phyloP scores from a whole-genome alignment of 2,797 vertebrate species.

The Botia almorhae region DNA sequence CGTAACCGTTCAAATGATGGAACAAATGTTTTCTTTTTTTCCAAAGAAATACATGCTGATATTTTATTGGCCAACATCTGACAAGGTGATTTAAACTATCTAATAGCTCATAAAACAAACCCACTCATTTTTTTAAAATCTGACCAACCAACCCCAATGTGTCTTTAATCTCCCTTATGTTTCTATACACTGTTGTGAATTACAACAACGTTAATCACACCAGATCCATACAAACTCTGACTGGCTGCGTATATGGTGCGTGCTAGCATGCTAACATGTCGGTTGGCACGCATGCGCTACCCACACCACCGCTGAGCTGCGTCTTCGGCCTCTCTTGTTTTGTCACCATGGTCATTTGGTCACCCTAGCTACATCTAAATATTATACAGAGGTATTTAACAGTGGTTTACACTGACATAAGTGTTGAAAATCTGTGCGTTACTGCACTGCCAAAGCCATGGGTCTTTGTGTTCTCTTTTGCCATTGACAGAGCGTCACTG shows the following conservation, averaged over 20 bases:
- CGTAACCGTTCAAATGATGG: neutral
- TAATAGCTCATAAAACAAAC: conserved; percentile 1
- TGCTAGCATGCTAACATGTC: neutral
- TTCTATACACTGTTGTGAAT: neutral
- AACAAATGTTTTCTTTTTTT: neutral
- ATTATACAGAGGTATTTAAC: conserved; percentile 7
- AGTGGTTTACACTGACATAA: conserved; percentile 26
- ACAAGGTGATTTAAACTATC: neutral
- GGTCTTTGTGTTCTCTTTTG: conserved; percentile 12
- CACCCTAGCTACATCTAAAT: conserved; percentile 7
- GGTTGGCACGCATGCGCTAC: neutral
- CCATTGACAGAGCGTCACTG: neutral
- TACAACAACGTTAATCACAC: neutral
- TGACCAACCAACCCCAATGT: neutral
- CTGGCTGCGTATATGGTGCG: neutral
- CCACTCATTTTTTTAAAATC: neutral
- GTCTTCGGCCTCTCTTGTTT: neutral
- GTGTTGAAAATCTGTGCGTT: conserved; percentile 7
- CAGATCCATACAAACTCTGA: neutral
- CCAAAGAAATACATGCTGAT: neutral
- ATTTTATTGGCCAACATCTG: neutral
- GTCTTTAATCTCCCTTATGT: neutral
- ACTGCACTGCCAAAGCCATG: conserved; percentile 3
- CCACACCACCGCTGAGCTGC: neutral
- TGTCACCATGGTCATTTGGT: neutral